Conservation (phyloP, 1,140 invertebrate species). For the Lepidurus packardi region DNA sequence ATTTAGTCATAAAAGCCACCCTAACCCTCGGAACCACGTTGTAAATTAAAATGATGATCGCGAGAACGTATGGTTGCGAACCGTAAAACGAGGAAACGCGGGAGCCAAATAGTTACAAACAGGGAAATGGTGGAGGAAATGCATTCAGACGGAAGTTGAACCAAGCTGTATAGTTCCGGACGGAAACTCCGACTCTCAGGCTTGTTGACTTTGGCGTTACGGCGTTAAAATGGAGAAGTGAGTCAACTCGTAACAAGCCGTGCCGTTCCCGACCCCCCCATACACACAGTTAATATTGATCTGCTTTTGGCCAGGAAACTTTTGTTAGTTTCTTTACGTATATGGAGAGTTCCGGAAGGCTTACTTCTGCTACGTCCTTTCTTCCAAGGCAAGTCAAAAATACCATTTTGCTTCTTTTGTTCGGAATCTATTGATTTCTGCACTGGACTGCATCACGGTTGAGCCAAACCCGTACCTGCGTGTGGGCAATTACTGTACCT, state of each 20-base stretch:
- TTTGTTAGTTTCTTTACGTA: neutral
- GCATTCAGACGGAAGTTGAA: neutral
- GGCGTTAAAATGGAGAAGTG: conserved; percentile 1
- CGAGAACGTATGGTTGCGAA: too few relatives aligned
- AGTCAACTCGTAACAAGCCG: conserved; percentile 8
- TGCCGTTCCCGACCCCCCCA: neutral
- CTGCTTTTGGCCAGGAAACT: neutral
- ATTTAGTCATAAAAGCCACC: too few relatives aligned
- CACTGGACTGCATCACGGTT: too few relatives aligned
- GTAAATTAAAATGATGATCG: too few relatives aligned
- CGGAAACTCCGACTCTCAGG: neutral
- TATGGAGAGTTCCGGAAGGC: neutral
- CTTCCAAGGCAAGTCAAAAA: neutral
- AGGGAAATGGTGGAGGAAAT: neutral
- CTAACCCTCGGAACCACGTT: too few relatives aligned
- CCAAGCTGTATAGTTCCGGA: neutral
- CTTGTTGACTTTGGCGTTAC: conserved; percentile 21
- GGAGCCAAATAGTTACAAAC: neutral
- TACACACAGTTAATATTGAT: conserved; percentile 5
- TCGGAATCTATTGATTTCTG: too few relatives aligned
- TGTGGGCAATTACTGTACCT: conserved; percentile 3
- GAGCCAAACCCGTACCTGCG: neutral
- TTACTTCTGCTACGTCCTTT: neutral
- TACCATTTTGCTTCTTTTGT: neutral
- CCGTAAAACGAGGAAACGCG: too few relatives aligned